Percentiles rank a stretch among this genome's conserved stretches.
Evolutionary conservation across 2,797 vertebrate species (phyloP).

Genomic region (Epinephelus awoara): DNA sequence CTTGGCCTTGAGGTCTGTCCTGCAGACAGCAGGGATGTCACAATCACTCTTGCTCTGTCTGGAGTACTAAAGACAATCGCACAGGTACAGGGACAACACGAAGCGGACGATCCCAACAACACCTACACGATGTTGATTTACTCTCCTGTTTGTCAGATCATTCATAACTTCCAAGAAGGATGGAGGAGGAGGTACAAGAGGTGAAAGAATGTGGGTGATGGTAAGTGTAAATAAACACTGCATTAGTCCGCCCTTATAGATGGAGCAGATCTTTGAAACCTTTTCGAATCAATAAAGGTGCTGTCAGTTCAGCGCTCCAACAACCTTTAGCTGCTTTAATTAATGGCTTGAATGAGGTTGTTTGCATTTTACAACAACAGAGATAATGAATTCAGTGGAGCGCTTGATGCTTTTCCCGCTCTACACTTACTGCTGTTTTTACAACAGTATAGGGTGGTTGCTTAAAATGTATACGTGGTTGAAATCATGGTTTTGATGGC

Average conservation of each 20-base stretch:
- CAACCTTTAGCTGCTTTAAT: conserved; percentile 29
- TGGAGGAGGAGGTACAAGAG: not conserved
- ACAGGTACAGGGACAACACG: conserved; percentile 47
- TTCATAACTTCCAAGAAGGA: conserved; percentile 22
- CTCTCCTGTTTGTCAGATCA: conserved; percentile 44
- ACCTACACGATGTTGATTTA: conserved; percentile 45
- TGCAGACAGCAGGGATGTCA: conserved; percentile 51
- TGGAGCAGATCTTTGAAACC: not conserved
- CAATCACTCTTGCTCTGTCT: conserved; percentile 60
- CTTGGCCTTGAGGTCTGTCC: conserved; percentile 60
- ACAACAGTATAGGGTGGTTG: not conserved
- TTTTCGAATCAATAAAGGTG: conserved; percentile 21
- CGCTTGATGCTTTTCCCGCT: not conserved
- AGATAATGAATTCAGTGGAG: conserved; percentile 8
- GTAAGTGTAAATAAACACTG: conserved; percentile 14
- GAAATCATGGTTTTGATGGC: not conserved
- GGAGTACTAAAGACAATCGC: conserved; percentile 54
- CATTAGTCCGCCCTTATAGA: conserved; percentile 13
- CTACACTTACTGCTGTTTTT: conserved; percentile 1
- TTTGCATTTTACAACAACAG: conserved; percentile 23
- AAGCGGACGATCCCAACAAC: conserved; percentile 26
- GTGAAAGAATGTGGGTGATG: conserved; percentile 1
- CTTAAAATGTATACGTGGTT: not conserved
- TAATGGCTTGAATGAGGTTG: conserved; percentile 25
- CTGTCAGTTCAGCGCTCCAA: conserved; percentile 16